Evolutionary conservation across 2,888 invertebrate species (phyloP).

Genomic region (Pandemis cinnamomeana): DNA sequence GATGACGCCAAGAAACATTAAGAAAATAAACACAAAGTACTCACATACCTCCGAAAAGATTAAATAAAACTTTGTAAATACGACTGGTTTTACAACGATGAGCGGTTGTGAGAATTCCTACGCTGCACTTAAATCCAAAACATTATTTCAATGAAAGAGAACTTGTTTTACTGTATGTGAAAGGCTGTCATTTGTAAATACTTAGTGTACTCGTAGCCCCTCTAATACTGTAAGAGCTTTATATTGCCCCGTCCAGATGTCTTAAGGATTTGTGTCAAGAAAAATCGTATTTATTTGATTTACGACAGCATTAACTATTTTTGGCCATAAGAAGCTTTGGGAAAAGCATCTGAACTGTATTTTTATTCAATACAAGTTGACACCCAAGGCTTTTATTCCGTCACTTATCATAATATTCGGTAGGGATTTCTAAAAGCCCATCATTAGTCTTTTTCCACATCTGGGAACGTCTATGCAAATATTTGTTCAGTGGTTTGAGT

Average conservation of each 20-base stretch:
- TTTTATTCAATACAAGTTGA: no score
- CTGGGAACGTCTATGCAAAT: no score
- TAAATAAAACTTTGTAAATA: no score
- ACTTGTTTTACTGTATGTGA: neutral
- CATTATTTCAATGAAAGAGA: neutral
- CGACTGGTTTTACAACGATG: no score
- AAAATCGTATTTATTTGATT: conserved; percentile 19
- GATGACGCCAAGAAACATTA: no score
- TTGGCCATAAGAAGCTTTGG: neutral
- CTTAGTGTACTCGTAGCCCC: neutral
- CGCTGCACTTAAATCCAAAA: neutral
- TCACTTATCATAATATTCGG: no score
- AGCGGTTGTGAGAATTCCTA: neutral
- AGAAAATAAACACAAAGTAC: no score
- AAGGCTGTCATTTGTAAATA: neutral
- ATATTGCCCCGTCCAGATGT: conserved; percentile 5
- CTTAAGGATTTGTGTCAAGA: conserved; percentile 10
- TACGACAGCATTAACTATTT: conserved; percentile 2
- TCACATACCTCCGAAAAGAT: no score
- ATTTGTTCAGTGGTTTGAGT: no score
- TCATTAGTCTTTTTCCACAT: no score
- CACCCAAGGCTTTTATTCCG: no score
- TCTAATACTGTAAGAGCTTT: neutral
- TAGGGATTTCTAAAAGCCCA: no score
- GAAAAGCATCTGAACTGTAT: neutral